Conservation (phyloP, 2,797 vertebrate genomes). For the Tachyglossus aculeatus region DNA sequence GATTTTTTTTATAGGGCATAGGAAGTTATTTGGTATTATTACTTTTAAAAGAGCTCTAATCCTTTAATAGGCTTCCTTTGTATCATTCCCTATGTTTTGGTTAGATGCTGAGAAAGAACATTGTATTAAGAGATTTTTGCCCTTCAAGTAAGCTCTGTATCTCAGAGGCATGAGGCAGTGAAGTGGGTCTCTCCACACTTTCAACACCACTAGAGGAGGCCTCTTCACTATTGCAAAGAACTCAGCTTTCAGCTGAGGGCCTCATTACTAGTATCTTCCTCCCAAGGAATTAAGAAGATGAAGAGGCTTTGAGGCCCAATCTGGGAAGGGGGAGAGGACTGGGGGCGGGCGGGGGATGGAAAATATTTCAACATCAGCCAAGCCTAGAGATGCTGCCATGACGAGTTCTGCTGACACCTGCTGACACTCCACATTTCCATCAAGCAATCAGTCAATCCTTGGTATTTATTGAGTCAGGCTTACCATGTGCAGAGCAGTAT, state of each 20-base stretch:
- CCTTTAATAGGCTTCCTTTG: background rate
- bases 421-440: background rate
- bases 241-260: background rate
- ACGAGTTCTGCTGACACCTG: background rate
- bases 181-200: background rate
- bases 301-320: no score
- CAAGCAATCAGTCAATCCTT: no score
- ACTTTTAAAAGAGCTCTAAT: background rate
- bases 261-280: background rate
- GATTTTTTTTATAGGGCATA: background rate
- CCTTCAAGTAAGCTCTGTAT: background rate
- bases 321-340: no score
- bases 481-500: no score
- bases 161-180: background rate
- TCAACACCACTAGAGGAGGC: background rate
- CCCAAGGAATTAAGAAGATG: background rate
- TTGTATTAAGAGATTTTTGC: background rate
- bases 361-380: background rate
- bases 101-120: background rate
- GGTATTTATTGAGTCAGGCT: no score
- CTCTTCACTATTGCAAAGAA: background rate
- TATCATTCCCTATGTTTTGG: background rate
- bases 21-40: constrained; percentile 14
- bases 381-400: background rate
- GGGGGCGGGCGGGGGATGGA: background rate